Base-by-base conservation (phyloP, 2,888 invertebrate genomes). In the Cheilosia pagana region DNA sequence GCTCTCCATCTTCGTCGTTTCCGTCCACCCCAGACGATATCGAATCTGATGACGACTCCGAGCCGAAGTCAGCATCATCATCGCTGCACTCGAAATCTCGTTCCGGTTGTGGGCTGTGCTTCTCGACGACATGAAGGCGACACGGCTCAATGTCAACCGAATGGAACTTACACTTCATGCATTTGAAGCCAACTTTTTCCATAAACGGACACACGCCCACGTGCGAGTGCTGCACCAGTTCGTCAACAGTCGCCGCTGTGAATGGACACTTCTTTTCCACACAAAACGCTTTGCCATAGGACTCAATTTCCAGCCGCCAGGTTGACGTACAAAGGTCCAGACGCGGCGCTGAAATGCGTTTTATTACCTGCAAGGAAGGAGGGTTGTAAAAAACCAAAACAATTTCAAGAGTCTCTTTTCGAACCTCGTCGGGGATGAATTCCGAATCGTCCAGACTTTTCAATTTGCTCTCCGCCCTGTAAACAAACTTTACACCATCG, bases 391-490 rank as follows among this genome's bases (percentile, higher is more conserved):
- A 60, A 28, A 8, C 8, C 1, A 10, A 41, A 53, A 8, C 1
- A 25, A 16, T 8, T 7, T 3, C 35, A 16, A 39, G 19, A 21
- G 16, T 10, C 1, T n/a, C 10, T 19, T 14, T 45, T 43, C 41
- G n/a, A 35, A 79, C 85, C 57, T 85, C 85, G 1, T 85, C 85
- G 10, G 85, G 60, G 21, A 23, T n/a, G 60, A 85, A 60, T 14
- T 81, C 81, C 19, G 19, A 3, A 5, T 74, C 87, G 3, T 88
- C 88, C 23, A 91, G 78, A 12, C 86, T 88, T 70, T 89, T 91
- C 3, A 91, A 60, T 28, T 89, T 90, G 6, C 79, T 87, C 87
- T 91, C 92, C 14, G 92, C 92, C 70, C 91, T 90, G 70, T 0
- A 85, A 67, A 35, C 48, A 25, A 39, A 77, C 53, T 41, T 21